phyloP scores from a whole-genome alignment of 1,140 invertebrate species.

The Pararge aegeria region DNA sequence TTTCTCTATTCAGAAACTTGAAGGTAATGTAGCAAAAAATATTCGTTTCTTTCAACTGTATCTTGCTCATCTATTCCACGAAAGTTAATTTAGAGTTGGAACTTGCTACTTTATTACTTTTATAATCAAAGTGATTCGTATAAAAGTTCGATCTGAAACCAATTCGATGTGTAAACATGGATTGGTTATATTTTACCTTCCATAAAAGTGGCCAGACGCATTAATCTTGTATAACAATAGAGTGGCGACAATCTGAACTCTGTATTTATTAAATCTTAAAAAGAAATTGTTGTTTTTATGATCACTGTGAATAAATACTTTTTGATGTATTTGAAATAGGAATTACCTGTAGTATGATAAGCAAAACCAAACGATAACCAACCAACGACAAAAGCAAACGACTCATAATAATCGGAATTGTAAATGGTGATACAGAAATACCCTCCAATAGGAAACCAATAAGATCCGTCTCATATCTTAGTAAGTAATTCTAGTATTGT shows the following conservation, averaged over 20 bases:
- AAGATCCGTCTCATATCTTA: not conserved
- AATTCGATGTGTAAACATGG: constrained; percentile 12
- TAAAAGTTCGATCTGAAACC: constrained; percentile 13
- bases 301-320: too few species aligned
- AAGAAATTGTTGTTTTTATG: too few species aligned
- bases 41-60: constrained; percentile 17
- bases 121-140: constrained; percentile 18
- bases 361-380: too few species aligned
- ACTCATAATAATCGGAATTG: too few species aligned
- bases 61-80: constrained; percentile 10
- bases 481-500: constrained; percentile 1
- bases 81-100: constrained; percentile 12
- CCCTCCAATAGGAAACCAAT: too few species aligned
- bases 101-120: constrained; percentile 2
- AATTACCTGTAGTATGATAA: too few species aligned
- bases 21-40: constrained; percentile 27
- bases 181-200: constrained; percentile 16
- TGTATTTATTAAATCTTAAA: constrained; percentile 19
- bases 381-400: too few species aligned
- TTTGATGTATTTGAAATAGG: too few species aligned
- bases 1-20: constrained; percentile 20
- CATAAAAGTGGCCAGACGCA: constrained; percentile 36
- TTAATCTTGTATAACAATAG: constrained; percentile 44
- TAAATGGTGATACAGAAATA: too few species aligned
- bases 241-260: constrained; percentile 23